phyloP scores from a whole-genome alignment of 1,140 invertebrate species.

The Drosophila varians region DNA sequence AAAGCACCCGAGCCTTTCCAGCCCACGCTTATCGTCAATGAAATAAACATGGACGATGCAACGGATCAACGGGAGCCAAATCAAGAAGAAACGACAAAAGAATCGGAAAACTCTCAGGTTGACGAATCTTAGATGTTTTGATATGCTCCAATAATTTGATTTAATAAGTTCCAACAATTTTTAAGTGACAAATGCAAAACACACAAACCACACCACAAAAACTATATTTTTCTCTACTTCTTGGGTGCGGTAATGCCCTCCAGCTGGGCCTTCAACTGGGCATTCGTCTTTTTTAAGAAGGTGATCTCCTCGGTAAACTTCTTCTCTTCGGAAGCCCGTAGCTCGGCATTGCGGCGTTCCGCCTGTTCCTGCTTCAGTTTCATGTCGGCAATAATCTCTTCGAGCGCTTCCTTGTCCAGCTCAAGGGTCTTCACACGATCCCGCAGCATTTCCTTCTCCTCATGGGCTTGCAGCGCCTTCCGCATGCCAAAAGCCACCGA shows the following conservation, averaged over 20 bases:
- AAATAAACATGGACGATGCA: slow-evolving; percentile 68
- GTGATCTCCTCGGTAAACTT: slow-evolving; percentile 95
- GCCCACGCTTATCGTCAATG: slow-evolving; percentile 84
- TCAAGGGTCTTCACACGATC: slow-evolving; percentile 86
- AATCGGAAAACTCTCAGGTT: neutral
- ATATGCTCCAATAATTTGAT: slow-evolving; percentile 49
- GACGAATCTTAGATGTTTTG: slow-evolving; percentile 14
- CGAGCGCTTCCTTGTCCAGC: slow-evolving; percentile 89
- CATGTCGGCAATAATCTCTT: slow-evolving; percentile 91
- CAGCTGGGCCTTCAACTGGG: slow-evolving; percentile 95
- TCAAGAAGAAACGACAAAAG: neutral
- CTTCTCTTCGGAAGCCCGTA: slow-evolving; percentile 93
- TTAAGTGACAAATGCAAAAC: slow-evolving; percentile 45
- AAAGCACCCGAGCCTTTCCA: slow-evolving; percentile 80
- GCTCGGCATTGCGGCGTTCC: slow-evolving; percentile 92
- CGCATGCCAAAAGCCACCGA: slow-evolving; percentile 99
- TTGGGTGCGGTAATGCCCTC: slow-evolving; percentile 96
- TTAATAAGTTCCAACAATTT: slow-evolving; percentile 54
- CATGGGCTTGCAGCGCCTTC: slow-evolving; percentile 94
- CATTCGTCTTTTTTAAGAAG: slow-evolving; percentile 96
- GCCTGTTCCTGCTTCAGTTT: slow-evolving; percentile 93
- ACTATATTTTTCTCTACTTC: slow-evolving; percentile 86
- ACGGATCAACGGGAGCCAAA: slow-evolving; percentile 16
- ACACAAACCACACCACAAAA: slow-evolving; percentile 25
- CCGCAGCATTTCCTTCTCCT: slow-evolving; percentile 87